A percentile compares a stretch with the other conserved stretches of the same genome.
These are phyloP conservation scores for Bradysia coprophila DNA, from an alignment of 1,140 invertebrate species.

Conservation along the genomic window DNA sequence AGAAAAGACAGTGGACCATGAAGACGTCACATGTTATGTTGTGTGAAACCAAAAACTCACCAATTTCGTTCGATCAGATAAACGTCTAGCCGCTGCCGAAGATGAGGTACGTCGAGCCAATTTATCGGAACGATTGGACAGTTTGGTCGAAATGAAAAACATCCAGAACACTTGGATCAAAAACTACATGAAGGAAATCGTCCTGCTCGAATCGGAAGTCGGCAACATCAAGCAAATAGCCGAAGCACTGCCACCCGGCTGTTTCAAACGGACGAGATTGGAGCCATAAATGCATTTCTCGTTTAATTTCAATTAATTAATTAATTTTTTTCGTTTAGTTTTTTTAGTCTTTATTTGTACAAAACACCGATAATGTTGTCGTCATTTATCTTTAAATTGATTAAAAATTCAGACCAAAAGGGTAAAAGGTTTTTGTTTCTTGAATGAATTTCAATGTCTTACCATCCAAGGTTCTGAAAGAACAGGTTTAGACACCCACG, in stretches of 20 bases:
- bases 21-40: too few relatives aligned
- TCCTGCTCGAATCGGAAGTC: conserved; percentile 54
- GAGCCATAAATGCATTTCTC: conserved; percentile 27
- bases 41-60: too few relatives aligned
- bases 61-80: conserved; percentile 40
- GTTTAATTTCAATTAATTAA: not conserved
- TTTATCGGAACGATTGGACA: conserved; percentile 53
- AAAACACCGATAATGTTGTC: too few relatives aligned
- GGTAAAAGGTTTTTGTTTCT: too few relatives aligned
- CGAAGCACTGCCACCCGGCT: conserved; percentile 61
- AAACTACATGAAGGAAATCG: conserved; percentile 64
- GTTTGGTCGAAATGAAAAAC: conserved; percentile 49
- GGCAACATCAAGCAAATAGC: conserved; percentile 72
- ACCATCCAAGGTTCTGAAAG: too few relatives aligned
- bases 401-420: too few relatives aligned
- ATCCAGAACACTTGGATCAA: conserved; percentile 61
- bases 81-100: conserved; percentile 53
- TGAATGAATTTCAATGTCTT: too few relatives aligned
- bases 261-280: conserved; percentile 50
- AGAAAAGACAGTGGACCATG: too few relatives aligned
- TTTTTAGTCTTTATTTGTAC: not conserved
- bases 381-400: too few relatives aligned
- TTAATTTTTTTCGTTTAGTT: not conserved
- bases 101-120: conserved; percentile 49
- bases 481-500: too few relatives aligned